A percentile compares a stretch with the other conserved stretches of the same genome.
Evolutionary conservation across 35 echinoderm and acorn worm species (phyloP).

Genomic region (Patiria miniata): DNA sequence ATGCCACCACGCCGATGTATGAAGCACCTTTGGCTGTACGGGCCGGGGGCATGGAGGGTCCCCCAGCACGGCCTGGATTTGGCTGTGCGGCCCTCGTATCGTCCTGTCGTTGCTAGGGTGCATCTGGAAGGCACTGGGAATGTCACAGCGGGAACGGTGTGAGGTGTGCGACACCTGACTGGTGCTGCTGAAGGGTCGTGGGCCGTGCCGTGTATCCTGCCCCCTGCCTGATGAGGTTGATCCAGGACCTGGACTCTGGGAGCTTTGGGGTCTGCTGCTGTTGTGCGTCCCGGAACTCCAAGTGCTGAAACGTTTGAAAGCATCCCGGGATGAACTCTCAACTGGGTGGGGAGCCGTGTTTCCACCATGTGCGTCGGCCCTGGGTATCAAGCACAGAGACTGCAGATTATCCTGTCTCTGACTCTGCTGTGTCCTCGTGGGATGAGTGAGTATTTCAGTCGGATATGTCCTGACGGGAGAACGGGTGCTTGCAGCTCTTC

Average conservation of each 20-base stretch:
- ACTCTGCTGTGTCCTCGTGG: not conserved
- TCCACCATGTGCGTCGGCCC: not conserved
- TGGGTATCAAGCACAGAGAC: slow-evolving; percentile 17
- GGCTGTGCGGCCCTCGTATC: slow-evolving; percentile 80
- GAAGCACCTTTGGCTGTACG: slow-evolving; percentile 13
- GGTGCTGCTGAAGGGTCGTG: not conserved
- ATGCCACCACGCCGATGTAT: slow-evolving; percentile 82
- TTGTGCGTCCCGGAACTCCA: not conserved
- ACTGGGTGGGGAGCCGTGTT: not conserved
- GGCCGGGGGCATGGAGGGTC: slow-evolving; percentile 67
- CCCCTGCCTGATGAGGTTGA: not conserved
- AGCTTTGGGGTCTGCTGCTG: not conserved
- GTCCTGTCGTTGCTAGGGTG: slow-evolving; percentile 64
- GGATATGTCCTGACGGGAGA: not conserved
- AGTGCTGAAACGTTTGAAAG: not conserved
- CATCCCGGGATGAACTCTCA: not conserved
- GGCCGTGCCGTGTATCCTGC: not conserved
- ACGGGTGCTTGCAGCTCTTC: not conserved
- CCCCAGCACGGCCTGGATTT: slow-evolving; percentile 61
- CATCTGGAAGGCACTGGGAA: slow-evolving; percentile 58
- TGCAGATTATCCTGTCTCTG: not conserved
- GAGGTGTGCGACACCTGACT: slow-evolving; percentile 64
- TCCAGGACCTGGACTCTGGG: not conserved
- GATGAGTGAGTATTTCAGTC: not conserved
- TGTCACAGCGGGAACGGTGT: slow-evolving; percentile 62